Base-by-base conservation (phyloP, 2,113 vertebrate species). In the Otolemur garnettii region DNA sequence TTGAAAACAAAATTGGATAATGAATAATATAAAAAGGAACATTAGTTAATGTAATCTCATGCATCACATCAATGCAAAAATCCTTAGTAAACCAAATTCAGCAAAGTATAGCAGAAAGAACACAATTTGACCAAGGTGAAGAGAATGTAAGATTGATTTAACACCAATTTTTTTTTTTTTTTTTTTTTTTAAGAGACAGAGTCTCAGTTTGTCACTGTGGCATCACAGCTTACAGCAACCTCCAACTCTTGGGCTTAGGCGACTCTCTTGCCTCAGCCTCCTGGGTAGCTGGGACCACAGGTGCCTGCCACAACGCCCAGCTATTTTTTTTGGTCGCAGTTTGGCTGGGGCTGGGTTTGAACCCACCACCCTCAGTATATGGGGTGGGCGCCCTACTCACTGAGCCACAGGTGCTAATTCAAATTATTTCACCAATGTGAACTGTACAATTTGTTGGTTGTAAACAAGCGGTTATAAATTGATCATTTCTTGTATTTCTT, bases 401-500 rank as follows among this genome's bases (percentile, higher is more conserved):
- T 50, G 45, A 50, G 45, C 45, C 45, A 50, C 45, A 50, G 45
- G 45, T 50, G 45, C 45, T 35, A 88, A 72, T 72, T 79, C 55
- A 88, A 83, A 64, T 82, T 83, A 35, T 42, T 68, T 35, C 71
- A 71, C 83, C 78, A 42, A 87, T 38, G 59, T 75, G 50, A 91
- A 15, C 26, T 53, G 24, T 66, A 59, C 7, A 68, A 18, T 33
- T 75, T 78, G 21, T 38, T 88, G 21, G 7, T 57, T 66, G 12
- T 78, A 87, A 83, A 57, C 21, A 82, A 19, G 6, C 42, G 26
- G 57, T 71, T 79, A 28, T 24, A 64, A 60, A 6, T 45, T 35
- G 69, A 62, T 21, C 5, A 57, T 96, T 93, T 86, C 45, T 93
- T 85, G 1, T 74, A 80, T 91, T 75, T 87, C 33, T 94, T 80